phyloP scores from a whole-genome alignment of 2,888 invertebrate genomes.

The Synergus umbraculus region DNA sequence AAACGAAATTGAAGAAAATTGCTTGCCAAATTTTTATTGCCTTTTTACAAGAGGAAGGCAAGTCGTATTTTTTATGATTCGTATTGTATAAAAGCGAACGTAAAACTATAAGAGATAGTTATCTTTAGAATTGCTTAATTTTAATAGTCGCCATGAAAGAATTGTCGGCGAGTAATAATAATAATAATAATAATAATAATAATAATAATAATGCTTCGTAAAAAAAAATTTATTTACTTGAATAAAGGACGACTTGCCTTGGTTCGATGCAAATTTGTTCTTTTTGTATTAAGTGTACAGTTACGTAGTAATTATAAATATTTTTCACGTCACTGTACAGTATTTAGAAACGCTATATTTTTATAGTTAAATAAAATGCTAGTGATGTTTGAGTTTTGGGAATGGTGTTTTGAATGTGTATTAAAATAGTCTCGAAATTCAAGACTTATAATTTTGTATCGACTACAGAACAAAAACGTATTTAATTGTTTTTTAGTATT shows the following conservation, averaged over 20 bases:
- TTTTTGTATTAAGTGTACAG: not conserved
- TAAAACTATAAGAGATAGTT: too few relatives aligned
- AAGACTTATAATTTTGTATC: not conserved
- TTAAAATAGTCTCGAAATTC: not conserved
- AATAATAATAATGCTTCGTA: too few relatives aligned
- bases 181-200: too few relatives aligned
- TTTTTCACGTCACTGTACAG: conserved; percentile 22
- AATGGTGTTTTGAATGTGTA: not conserved
- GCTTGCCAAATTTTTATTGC: not conserved
- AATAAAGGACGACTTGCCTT: not conserved
- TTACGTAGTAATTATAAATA: not conserved
- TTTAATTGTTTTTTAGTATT: not conserved
- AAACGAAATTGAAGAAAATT: not conserved
- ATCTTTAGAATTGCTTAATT: too few relatives aligned
- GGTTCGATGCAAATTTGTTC: not conserved
- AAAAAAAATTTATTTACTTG: not conserved
- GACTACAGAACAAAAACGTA: not conserved
- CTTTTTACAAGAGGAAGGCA: not conserved
- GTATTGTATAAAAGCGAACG: too few relatives aligned
- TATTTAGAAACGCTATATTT: conserved; percentile 24
- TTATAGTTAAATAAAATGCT: conserved; percentile 17
- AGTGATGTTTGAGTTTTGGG: not conserved
- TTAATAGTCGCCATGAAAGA: too few relatives aligned
- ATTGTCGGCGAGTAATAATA: too few relatives aligned
- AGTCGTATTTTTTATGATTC: too few relatives aligned